Evolutionary conservation across 2,797 vertebrate genomes (phyloP).

Genomic region (Acanthis flammea): DNA sequence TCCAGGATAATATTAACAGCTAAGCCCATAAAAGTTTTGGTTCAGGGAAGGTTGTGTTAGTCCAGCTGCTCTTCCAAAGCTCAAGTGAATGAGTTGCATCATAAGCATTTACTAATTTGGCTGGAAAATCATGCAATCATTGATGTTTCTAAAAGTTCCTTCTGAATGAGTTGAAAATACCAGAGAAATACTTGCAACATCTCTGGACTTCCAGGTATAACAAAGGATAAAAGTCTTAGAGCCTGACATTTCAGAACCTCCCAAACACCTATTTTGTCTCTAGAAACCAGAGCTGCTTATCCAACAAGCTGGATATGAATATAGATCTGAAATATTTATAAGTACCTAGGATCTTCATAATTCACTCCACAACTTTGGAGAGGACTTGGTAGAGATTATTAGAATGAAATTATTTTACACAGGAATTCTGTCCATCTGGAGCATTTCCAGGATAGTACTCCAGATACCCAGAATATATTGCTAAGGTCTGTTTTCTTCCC

Average conservation of each 20-base stretch:
- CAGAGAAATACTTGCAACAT: neutral
- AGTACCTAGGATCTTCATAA: neutral
- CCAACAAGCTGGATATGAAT: neutral
- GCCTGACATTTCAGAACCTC: neutral
- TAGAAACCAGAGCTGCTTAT: neutral
- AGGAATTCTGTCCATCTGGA: neutral
- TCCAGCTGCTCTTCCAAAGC: neutral
- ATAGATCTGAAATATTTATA: neutral
- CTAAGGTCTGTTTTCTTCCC: neutral
- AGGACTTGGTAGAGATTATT: neutral
- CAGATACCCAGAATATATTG: neutral
- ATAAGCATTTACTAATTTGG: neutral
- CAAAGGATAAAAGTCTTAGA: neutral
- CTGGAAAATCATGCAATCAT: neutral
- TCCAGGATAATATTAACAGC: neutral
- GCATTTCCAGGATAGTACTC: neutral
- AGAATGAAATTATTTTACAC: neutral
- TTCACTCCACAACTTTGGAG: rapidly evolving
- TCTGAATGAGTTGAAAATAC: neutral
- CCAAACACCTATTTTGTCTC: neutral
- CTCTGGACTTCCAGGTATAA: neutral
- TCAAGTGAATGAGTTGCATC: neutral
- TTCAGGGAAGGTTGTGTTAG: neutral
- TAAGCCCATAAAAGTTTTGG: neutral
- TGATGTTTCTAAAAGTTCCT: neutral